Conservation (phyloP, 2,797 vertebrate genomes). For the Amazonetta brasiliensis region DNA sequence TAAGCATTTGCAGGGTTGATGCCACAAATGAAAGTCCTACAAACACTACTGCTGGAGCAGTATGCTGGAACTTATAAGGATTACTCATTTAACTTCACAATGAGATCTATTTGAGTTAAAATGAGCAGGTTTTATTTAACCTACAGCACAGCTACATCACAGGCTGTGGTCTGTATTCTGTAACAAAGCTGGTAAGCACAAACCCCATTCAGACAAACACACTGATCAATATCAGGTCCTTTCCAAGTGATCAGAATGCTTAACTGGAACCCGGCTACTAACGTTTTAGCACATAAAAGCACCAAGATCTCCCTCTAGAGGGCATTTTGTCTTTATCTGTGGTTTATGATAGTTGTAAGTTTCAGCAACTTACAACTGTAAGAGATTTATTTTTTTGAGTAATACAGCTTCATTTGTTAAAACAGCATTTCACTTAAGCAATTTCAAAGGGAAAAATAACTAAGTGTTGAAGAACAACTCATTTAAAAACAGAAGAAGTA, state of each 20-base stretch:
- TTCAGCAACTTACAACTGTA: background rate
- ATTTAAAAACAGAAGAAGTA: background rate
- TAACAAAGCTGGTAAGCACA: background rate
- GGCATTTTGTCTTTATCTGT: background rate
- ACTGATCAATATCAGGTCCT: background rate
- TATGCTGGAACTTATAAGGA: background rate
- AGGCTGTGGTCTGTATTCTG: background rate
- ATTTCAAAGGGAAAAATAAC: background rate
- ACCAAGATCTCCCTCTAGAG: constrained; percentile 66
- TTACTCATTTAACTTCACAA: background rate
- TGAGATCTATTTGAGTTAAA: background rate
- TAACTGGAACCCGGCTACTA: background rate
- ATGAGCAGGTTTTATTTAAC: background rate
- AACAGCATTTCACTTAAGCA: background rate
- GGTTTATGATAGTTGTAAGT: background rate
- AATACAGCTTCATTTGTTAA: background rate
- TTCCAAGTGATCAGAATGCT: background rate
- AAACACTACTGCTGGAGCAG: background rate
- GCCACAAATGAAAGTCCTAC: background rate
- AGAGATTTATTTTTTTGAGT: background rate
- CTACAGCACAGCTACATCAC: background rate
- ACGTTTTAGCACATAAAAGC: background rate
- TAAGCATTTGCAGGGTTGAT: background rate
- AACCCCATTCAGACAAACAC: background rate
- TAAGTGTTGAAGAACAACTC: background rate